Evolutionary conservation across 2,888 invertebrate genomes (phyloP).

Genomic region (Dynastes hyllus): DNA sequence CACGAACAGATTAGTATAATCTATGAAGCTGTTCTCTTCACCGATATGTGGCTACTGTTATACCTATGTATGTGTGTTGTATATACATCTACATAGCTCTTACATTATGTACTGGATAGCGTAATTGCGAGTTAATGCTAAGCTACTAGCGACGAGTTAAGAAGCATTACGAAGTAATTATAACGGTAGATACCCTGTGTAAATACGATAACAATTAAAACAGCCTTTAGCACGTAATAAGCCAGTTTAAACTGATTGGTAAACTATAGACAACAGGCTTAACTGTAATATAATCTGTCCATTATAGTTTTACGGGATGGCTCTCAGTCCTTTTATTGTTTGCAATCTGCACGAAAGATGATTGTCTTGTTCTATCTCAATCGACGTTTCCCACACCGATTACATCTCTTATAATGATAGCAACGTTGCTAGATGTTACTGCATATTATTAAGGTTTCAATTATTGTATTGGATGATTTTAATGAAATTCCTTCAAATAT

Average conservation of each 20-base stretch:
- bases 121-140: constrained; percentile 24
- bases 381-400: too few species aligned
- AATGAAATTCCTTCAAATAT: too few species aligned
- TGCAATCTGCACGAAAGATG: too few species aligned
- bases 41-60: constrained; percentile 9
- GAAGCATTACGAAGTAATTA: constrained; percentile 26
- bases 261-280: constrained; percentile 8
- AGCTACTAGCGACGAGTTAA: constrained; percentile 9
- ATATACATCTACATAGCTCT: not conserved
- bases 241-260: not conserved
- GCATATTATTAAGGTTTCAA: too few species aligned
- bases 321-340: too few species aligned
- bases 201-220: constrained; percentile 22
- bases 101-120: constrained; percentile 31
- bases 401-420: too few species aligned
- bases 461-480: too few species aligned
- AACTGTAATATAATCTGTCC: not conserved
- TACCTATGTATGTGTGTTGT: not conserved
- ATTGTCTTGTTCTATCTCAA: too few species aligned
- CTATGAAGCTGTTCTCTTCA: constrained; percentile 2
- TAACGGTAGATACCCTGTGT: constrained; percentile 12
- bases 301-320: too few species aligned
- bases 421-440: too few species aligned
- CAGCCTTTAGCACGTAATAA: not conserved
- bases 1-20: constrained; percentile 30